These are phyloP conservation scores for Chaetodon trifascialis DNA, from an alignment of 2,113 vertebrate genomes.

Conservation along the genomic window DNA sequence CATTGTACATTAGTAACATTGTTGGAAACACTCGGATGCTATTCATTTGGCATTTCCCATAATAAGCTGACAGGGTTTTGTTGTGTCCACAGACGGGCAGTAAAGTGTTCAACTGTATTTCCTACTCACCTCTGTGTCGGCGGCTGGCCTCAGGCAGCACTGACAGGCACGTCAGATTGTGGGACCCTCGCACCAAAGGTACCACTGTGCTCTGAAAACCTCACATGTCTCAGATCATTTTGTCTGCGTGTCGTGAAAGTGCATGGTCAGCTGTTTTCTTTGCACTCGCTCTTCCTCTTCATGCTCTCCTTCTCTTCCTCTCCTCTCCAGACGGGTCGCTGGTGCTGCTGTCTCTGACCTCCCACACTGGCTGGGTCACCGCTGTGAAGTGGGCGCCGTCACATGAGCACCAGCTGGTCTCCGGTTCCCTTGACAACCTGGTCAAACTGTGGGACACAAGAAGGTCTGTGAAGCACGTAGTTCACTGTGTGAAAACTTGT, in stretches of 20 bases:
- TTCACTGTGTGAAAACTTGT: neutral
- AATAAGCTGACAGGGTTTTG: neutral
- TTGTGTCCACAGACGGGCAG: conserved; percentile 88
- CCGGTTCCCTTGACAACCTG: conserved; percentile 95
- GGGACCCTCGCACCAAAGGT: conserved; percentile 97
- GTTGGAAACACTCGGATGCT: neutral
- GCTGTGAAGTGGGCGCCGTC: conserved; percentile 94
- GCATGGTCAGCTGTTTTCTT: neutral
- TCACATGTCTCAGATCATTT: neutral
- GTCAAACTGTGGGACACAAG: conserved; percentile 99
- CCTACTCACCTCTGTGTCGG: conserved; percentile 93
- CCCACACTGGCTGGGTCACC: conserved; percentile 97
- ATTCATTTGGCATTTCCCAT: neutral
- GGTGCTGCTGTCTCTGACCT: conserved; percentile 94
- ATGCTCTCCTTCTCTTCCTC: neutral
- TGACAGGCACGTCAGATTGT: conserved; percentile 94
- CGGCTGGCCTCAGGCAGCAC: conserved; percentile 94
- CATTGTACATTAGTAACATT: neutral
- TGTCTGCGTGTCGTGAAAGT: too few species aligned
- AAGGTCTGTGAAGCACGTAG: conserved; percentile 84
- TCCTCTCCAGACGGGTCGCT: conserved; percentile 91
- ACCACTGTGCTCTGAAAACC: neutral
- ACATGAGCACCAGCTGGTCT: conserved; percentile 94
- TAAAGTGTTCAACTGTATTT: conserved; percentile 96
- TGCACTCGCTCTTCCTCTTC: neutral